Evolutionary conservation across 2,797 vertebrate genomes (phyloP).

Genomic region (Gallinago solitaria): DNA sequence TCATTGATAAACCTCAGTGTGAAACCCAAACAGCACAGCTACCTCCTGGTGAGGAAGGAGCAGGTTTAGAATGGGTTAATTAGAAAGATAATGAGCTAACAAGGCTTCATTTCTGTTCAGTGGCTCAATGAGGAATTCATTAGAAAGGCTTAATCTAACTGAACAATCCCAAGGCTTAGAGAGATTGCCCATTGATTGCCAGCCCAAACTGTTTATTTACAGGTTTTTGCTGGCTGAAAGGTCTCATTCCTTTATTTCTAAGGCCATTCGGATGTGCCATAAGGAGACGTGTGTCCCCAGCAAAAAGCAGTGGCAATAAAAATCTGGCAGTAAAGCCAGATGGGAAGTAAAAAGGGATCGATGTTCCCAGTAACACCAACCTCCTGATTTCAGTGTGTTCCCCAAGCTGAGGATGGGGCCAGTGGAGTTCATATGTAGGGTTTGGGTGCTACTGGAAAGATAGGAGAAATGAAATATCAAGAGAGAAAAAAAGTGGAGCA

Average conservation of each 20-base stretch:
- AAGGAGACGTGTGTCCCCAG: not conserved
- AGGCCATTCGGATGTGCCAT: not conserved
- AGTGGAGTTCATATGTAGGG: not conserved
- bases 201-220: conserved; percentile 70
- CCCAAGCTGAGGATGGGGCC: not conserved
- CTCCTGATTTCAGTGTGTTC: not conserved
- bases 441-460: not conserved
- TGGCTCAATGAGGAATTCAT: conserved; percentile 90
- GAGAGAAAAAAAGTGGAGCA: not conserved
- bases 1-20: conserved; percentile 79
- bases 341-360: not conserved
- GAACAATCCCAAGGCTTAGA: conserved; percentile 72
- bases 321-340: conserved; percentile 24
- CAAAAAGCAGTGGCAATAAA: conserved; percentile 30
- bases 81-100: conserved; percentile 89
- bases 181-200: conserved; percentile 74
- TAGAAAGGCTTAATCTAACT: conserved; percentile 86
- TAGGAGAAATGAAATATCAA: not conserved
- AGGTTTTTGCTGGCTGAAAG: conserved; percentile 63
- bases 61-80: conserved; percentile 86
- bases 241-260: conserved; percentile 64
- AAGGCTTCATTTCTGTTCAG: conserved; percentile 83
- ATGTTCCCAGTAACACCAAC: not conserved
- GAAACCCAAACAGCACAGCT: conserved; percentile 73
- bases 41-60: conserved; percentile 80